Base-by-base conservation (phyloP, 2,113 vertebrate genomes). In the Microtus oregoni region DNA sequence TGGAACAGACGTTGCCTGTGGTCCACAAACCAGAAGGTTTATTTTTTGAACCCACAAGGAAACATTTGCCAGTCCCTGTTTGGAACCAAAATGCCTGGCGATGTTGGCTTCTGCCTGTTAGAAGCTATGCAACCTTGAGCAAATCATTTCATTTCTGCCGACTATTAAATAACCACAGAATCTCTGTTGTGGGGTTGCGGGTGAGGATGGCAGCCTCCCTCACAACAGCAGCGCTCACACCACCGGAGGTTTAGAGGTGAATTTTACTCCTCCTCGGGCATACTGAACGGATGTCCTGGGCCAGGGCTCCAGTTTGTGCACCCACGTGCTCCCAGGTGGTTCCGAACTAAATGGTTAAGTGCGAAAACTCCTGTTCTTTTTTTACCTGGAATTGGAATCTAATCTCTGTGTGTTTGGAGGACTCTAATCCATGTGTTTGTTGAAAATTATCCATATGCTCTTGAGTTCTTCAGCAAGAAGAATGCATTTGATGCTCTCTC, bases 371-470 rank as follows among this genome's bases (percentile, higher is more conserved):
- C 5, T 14, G 3, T 76, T 83, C 50, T 47, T 91, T 55, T 55
- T 73, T 86, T 44, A 14, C n/a, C 73, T 65, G 3, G 26, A 55
- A 63, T 41, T 52, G 63, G 19, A 86, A 63, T 55, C 81, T 83
- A 47, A 30, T 52, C n/a, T 32, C 55, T 79, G 2, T 94, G 35
- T 35, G 3, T 70, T 15, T 63, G 52, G 17, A 30, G n/a, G 4
- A 41, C 20, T 94, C 77, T 58, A 58, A 58, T 58, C 58, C 19
- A 58, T 58, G 58, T 58, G 58, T 58, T 9, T 78, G 68, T 52
- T 95, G 15, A 95, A 96, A 96, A 95, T 83, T 38, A 63, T 19
- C 22, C 55, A 76, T 55, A 55, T 83, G 78, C 14, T 86, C 61
- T 78, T 35, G 79, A 95, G 58, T 65, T 91, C 41, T 41, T 82